Evolutionary conservation across 1,140 invertebrate species (phyloP).

Genomic region (Globodera rostochiensis): DNA sequence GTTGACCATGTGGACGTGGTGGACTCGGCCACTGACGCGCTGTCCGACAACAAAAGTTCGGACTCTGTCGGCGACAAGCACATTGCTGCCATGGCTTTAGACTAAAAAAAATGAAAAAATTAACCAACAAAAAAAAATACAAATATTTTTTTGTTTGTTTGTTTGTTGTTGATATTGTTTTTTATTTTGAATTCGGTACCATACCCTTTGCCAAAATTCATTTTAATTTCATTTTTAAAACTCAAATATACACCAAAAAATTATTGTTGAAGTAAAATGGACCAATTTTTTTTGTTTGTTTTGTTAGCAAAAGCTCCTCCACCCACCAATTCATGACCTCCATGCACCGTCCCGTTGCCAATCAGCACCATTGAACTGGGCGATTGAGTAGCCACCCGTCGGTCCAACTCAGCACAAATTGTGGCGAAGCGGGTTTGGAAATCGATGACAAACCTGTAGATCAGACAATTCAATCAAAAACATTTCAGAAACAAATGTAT

Average conservation of each 20-base stretch:
- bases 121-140: too few species aligned
- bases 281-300: not conserved
- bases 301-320: too few species aligned
- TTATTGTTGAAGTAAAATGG: not conserved
- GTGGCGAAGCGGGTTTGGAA: constrained; percentile 57
- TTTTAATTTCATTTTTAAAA: not conserved
- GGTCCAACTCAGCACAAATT: constrained; percentile 47
- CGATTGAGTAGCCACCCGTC: constrained; percentile 28
- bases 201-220: not conserved
- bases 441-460: constrained; percentile 44
- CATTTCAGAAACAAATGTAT: too few species aligned
- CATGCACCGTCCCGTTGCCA: constrained; percentile 18
- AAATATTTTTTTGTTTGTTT: too few species aligned
- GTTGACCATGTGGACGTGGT: not conserved
- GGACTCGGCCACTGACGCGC: not conserved
- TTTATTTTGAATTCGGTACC: too few species aligned
- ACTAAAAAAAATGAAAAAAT: not conserved
- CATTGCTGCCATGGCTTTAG: constrained; percentile 7
- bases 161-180: too few species aligned
- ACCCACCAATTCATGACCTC: constrained; percentile 1
- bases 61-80: constrained; percentile 6
- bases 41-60: not conserved
- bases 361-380: constrained; percentile 8
- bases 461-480: too few species aligned
- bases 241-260: too few species aligned